Evolutionary conservation across 2,888 invertebrate genomes (phyloP).

Genomic region (Helicoverpa assulta): DNA sequence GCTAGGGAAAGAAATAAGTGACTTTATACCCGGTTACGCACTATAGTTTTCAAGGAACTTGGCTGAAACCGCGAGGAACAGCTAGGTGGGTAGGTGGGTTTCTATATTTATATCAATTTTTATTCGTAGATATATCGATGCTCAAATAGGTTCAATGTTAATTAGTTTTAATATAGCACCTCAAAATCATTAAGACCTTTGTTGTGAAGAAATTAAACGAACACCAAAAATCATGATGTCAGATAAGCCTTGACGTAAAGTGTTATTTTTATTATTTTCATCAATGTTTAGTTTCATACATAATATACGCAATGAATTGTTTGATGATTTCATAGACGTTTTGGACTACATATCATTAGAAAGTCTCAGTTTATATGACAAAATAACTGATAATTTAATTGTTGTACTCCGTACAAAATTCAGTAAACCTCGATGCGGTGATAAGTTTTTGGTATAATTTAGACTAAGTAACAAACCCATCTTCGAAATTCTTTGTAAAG

Average conservation of each 20-base stretch:
- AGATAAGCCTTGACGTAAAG: conserved; percentile 27
- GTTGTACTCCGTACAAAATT: conserved; percentile 75
- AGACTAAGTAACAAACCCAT: conserved; percentile 18
- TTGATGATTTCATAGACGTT: conserved; percentile 76
- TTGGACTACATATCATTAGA: conserved; percentile 77
- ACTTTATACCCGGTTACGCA: too few relatives aligned
- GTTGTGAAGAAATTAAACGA: neutral
- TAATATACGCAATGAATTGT: conserved; percentile 74
- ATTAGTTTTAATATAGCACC: neutral
- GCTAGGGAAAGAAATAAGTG: too few relatives aligned
- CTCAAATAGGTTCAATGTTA: neutral
- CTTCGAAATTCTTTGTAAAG: conserved; percentile 58
- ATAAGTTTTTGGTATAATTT: conserved; percentile 78
- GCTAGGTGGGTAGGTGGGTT: too few relatives aligned
- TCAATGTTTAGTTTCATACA: conserved; percentile 79
- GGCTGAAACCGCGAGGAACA: too few relatives aligned
- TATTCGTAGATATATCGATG: neutral
- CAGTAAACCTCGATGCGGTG: conserved; percentile 75
- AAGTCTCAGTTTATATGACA: conserved; percentile 79
- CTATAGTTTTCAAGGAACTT: too few relatives aligned
- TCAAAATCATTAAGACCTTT: neutral
- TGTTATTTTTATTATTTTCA: conserved; percentile 60
- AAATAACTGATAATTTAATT: conserved; percentile 81
- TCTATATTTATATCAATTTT: too few relatives aligned
- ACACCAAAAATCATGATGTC: conserved; percentile 32